Base-by-base conservation (phyloP, 2,797 vertebrate genomes). In the Diplodus sargus region DNA sequence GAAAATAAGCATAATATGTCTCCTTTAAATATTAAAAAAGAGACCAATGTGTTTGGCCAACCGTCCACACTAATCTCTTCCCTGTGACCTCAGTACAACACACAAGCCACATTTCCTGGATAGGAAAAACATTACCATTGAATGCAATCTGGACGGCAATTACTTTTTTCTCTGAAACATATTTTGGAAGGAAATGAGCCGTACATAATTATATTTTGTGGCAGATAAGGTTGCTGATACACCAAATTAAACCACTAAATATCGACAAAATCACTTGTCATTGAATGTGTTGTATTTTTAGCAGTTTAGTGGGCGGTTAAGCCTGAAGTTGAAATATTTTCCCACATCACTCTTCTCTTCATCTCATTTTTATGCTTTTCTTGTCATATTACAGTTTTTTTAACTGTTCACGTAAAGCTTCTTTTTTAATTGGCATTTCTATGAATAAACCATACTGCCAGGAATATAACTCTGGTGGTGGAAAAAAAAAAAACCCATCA, bases 121-220 rank as follows among this genome's bases (percentile, higher is more conserved):
- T 7, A 30, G 13, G 22, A 0, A 14, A 25, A 49, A 42, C 51
- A 53, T 25, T 65, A 49, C 0, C 20, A 43, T 7, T 39, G 22
- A 69, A 73, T 20, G 2, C 53, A 64, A 70, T 60, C 43, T 30
- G n/a, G 16, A 45, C 20, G 39, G n/a, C 11, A 13, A 42, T 47
- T 23, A 64, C 28, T 71, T 63, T 63, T 77, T 84, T 54, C 68
- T 52, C 43, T 0, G 7, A 45, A 76, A 62, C 9, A 57, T 52
- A 64, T 0, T 62, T 61, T 57, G 51, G 57, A 49, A 77, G 74
- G 70, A 80, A 69, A 77, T 63, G 34, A 74, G 51, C 39, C 28
- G 3, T n/a, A n/a, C 47, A 39, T 79, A 47, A 18, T 74, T 58
- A 30, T 71, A 56, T 74, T 81, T 67, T 74, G 51, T 28, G 22